Evolutionary conservation across 2,113 vertebrate species (phyloP), one percentile per base, ranked within the genome.

Genomic region (Enhydra lutris): DNA sequence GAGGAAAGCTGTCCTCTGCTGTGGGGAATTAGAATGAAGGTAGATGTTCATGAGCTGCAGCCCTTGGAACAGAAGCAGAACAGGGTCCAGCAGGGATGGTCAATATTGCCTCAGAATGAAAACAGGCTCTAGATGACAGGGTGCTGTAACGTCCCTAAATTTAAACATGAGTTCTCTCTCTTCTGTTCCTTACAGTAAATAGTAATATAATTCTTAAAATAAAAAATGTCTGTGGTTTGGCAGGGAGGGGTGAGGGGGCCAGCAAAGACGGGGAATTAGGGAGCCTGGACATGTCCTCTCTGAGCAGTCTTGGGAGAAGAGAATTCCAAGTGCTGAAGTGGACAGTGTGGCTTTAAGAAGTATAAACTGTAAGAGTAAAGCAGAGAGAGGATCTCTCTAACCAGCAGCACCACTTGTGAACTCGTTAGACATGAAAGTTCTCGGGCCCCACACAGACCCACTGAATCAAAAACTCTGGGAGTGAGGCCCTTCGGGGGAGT

Each of bases 131-230:
- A 6, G 63, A 85, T 7, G 2, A 31, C 7, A 47, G 79, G 61
- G 26, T 0, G 4, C 88, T 84, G 80, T 24, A 57, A 57, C 21
- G 20, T 79, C 23, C 10, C 55, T 42, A 18, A 15, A 55, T 65
- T 92, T 67, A 78, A 88, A 85, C 59, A 36, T 15, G 71, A 26
- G 13, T 83, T 63, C 26, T 63, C 24, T 63, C 24, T 52, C 29
- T 47, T 73, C n/a, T 63, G 45, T 52, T 95, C 39, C 73, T 94
- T 82, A 69, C 12, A 14, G 67, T 63, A 86, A 85, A 78, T 7
- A 91, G 50, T 26, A 69, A 89, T 31, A 50, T 23, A 76, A 63
- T 81, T 63, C 76, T 91, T 90, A 59, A 97, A 93, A 90, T 69
- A 42, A 81, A 96, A 79, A 26, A 21, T 26, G 24, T 57, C 83